Evolutionary conservation across 2,888 invertebrate genomes (phyloP), one percentile per base, ranked within the genome.

Genomic region (Nemotelus pantherinus): DNA sequence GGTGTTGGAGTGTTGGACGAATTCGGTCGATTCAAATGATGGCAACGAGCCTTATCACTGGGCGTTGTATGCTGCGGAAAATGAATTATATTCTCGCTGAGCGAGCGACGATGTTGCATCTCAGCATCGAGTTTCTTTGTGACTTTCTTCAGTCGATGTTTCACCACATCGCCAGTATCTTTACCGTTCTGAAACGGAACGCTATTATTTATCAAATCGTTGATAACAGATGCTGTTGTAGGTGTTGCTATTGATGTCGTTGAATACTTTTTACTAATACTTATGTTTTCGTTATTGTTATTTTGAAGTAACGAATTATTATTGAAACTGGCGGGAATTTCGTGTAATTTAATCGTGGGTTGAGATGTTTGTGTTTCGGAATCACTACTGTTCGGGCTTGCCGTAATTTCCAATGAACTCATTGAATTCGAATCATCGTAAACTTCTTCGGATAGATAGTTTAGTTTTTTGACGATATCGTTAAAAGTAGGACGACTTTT

Each of bases 401-500:
- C 85, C 77, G 82, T 85, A 74, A 85, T 81, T 72, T 87, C 87
- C 55, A 86, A 81, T 3, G 87, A 87, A 77, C 83, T 86, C 25
- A 86, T 75, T 6, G 86, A 86, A 78, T 80, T 80, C 43, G 82
- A 82, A 74, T 85, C 85, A 77, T 85, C 84, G 64, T 83, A 84
- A 76, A 84, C 83, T 80, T 86, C 87, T 76, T 92, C 92, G 84
- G 92, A 88, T 80, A 93, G 89, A 82, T 90, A 90, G 79, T 88
- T 89, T 81, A 93, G 87, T 85, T 90, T 92, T 82, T 90, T 89
- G 82, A 92, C 92, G 85, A 95, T 93, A 86, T 96, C 96, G 60
- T 91, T 90, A 89, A 97, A 97, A 82, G 93, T 92, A 79, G 97
- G 97, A 82, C 97, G 92, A 85, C 93, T 94, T 85, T 93, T 94